These are phyloP conservation scores for Microctonus aethiopoides DNA, from an alignment of 2,888 invertebrate genomes.

Conservation along the genomic window DNA sequence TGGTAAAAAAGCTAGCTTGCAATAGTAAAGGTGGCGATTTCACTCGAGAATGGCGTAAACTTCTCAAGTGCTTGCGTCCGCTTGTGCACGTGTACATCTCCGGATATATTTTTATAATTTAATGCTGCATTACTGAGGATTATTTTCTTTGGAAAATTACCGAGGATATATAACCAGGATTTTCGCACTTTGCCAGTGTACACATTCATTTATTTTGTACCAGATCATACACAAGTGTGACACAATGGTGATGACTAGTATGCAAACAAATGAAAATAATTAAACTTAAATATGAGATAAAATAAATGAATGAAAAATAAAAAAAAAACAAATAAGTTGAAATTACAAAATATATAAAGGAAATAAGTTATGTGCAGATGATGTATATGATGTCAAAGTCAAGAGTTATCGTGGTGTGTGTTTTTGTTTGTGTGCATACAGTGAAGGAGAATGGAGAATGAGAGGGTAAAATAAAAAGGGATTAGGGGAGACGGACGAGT, in stretches of 20 bases:
- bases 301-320: no score
- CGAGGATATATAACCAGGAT: not conserved
- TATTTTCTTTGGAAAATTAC: constrained; percentile 33
- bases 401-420: not conserved
- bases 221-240: not conserved
- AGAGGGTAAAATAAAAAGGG: constrained; percentile 25
- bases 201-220: not conserved
- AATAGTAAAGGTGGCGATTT: constrained; percentile 16
- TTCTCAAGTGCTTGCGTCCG: constrained; percentile 37
- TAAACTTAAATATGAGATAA: no score
- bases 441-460: not conserved
- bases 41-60: constrained; percentile 39
- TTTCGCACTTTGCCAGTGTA: not conserved
- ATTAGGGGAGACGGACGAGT: constrained; percentile 22
- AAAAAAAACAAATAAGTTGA: no score
- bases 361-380: not conserved
- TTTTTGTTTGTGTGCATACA: not conserved
- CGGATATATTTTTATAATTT: not conserved
- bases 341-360: no score
- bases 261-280: no score
- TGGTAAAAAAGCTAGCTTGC: not conserved
- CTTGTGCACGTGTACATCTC: constrained; percentile 20
- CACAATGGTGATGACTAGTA: no score
- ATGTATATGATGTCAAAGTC: not conserved
- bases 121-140: not conserved